A percentile compares a stretch with the other conserved stretches of the same genome.
Conservation (phyloP, 2,888 invertebrate species). For the Scaeva pyrastri region DNA sequence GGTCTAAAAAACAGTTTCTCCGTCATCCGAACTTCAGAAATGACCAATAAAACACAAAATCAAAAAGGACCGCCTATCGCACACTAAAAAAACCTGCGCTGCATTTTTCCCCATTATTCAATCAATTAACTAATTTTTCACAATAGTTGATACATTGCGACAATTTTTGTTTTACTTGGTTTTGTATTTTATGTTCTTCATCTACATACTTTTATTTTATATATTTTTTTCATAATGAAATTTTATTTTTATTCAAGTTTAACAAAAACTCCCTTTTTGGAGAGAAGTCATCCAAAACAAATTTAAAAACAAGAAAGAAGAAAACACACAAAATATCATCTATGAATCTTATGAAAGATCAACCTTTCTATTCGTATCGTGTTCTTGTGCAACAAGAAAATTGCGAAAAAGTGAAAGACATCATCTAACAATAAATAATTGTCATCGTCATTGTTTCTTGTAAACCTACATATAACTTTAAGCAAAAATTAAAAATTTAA, state of each 20-base stretch:
- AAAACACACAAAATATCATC: constrained; percentile 38
- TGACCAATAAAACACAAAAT: neutral
- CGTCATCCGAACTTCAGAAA: neutral
- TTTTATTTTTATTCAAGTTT: constrained; percentile 43
- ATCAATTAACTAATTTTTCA: neutral
- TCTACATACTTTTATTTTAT: neutral
- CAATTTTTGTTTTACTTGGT: neutral
- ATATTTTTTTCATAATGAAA: constrained; percentile 9
- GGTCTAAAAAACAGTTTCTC: neutral
- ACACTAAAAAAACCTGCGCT: constrained; percentile 18
- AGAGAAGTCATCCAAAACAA: constrained; percentile 56
- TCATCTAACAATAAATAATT: constrained; percentile 29
- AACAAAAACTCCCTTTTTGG: constrained; percentile 59
- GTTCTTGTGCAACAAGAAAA: constrained; percentile 57
- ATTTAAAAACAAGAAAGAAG: constrained; percentile 2
- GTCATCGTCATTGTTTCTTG: constrained; percentile 53
- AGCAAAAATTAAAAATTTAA: constrained; percentile 19
- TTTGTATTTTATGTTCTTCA: neutral
- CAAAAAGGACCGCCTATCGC: constrained; percentile 3
- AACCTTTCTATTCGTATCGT: constrained; percentile 57
- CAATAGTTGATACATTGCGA: neutral
- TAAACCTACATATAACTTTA: constrained; percentile 19
- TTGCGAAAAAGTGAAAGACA: constrained; percentile 56
- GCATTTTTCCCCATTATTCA: neutral
- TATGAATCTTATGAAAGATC: constrained; percentile 58